Evolutionary conservation across 2,797 vertebrate genomes (phyloP).

Genomic region (Limnodromus scolopaceus): DNA sequence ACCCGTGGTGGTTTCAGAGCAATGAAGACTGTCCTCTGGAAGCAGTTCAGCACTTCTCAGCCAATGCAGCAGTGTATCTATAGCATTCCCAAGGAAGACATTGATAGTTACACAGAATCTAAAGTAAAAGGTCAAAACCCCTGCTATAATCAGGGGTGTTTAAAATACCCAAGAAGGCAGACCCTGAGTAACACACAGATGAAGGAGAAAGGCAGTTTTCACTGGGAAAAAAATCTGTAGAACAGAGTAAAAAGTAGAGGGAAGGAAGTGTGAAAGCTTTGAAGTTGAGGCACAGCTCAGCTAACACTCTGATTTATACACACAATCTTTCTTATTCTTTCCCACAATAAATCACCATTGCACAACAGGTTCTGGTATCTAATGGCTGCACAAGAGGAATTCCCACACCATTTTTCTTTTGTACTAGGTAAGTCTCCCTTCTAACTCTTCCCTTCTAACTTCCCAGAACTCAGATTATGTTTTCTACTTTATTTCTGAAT

Average conservation of each 20-base stretch:
- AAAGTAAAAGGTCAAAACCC: not conserved
- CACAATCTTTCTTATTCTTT: constrained; percentile 19
- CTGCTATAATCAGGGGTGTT: not conserved
- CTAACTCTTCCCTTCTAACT: not conserved
- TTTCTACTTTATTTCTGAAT: not conserved
- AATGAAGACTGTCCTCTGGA: not conserved
- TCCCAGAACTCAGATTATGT: not conserved
- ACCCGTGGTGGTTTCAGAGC: not conserved
- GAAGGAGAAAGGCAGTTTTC: not conserved
- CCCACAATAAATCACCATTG: constrained; percentile 36
- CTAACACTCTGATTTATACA: constrained; percentile 41
- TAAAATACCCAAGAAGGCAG: not conserved
- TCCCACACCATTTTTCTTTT: not conserved
- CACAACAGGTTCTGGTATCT: not conserved
- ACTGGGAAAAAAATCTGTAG: not conserved
- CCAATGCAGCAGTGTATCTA: not conserved
- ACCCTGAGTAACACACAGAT: not conserved
- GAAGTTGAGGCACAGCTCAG: constrained; percentile 17
- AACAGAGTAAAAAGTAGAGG: not conserved
- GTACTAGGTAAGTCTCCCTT: not conserved
- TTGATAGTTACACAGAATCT: not conserved
- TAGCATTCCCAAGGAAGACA: not conserved
- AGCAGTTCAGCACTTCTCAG: not conserved
- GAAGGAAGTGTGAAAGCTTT: constrained; percentile 53
- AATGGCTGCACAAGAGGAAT: constrained; percentile 17